Conservation (phyloP, 1,140 invertebrate genomes). For the Brachionus paranguensis region DNA sequence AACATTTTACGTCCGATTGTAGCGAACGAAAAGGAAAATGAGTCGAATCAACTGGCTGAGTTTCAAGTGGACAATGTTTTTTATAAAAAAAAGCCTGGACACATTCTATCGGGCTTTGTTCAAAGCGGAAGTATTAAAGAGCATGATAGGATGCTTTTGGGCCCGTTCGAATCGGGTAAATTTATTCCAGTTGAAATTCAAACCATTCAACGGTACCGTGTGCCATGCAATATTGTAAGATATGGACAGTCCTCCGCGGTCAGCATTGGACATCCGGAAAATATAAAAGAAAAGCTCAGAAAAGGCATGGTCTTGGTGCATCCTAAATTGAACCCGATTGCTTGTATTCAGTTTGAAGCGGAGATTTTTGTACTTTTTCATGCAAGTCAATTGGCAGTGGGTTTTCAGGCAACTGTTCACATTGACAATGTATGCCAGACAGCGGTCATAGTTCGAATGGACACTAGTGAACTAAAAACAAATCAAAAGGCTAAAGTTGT, state of each 20-base stretch:
- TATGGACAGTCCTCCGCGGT: conserved; percentile 85
- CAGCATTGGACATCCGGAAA: conserved; percentile 64
- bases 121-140: conserved; percentile 78
- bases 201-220: conserved; percentile 81
- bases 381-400: conserved; percentile 71
- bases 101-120: conserved; percentile 75
- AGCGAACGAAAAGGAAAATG: conserved; percentile 65
- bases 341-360: conserved; percentile 61
- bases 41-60: conserved; percentile 61
- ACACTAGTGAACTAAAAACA: conserved; percentile 62
- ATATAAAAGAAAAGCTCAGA: conserved; percentile 54
- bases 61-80: conserved; percentile 52
- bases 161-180: conserved; percentile 74
- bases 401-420: conserved; percentile 87
- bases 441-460: conserved; percentile 62
- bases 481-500: conserved; percentile 77
- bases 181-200: conserved; percentile 72
- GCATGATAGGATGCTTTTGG: conserved; percentile 70
- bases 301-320: conserved; percentile 57
- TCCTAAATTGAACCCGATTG: conserved; percentile 46
- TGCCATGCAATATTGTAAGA: conserved; percentile 74
- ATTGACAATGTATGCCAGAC: conserved; percentile 91
- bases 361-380: conserved; percentile 78
- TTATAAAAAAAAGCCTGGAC: conserved; percentile 44
- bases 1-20: conserved; percentile 67